These are phyloP conservation scores for Lacanobia oleracea DNA, from an alignment of 2,888 invertebrate genomes.

Conservation along the genomic window DNA sequence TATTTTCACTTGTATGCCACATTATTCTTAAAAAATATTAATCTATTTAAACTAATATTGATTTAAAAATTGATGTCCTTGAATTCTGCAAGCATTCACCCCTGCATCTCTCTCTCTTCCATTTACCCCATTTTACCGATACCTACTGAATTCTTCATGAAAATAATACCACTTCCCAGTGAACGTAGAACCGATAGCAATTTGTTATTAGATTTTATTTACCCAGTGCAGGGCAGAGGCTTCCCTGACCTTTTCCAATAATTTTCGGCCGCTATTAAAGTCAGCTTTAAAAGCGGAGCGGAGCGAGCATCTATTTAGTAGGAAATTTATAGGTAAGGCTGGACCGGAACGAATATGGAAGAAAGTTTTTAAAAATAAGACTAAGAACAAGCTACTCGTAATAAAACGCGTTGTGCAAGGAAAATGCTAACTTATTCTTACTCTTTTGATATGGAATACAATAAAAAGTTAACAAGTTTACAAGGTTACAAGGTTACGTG, in stretches of 20 bases:
- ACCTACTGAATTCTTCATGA: not conserved
- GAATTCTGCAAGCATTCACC: no score
- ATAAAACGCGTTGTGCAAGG: not conserved
- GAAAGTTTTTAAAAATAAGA: constrained; percentile 18
- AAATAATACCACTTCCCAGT: not conserved
- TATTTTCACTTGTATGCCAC: no score
- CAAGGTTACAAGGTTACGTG: no score
- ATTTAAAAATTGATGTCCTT: no score
- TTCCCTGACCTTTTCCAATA: constrained; percentile 33
- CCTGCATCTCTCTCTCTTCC: no score
- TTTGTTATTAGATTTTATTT: constrained; percentile 23
- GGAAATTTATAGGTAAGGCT: constrained; percentile 7
- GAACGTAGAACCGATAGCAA: not conserved
- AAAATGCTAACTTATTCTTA: not conserved
- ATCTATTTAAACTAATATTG: no score
- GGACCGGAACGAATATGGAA: not conserved
- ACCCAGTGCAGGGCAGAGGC: not conserved
- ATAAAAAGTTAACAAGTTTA: no score
- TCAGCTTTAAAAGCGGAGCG: constrained; percentile 22
- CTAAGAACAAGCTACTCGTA: not conserved
- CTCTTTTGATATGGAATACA: not conserved
- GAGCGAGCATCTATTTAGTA: constrained; percentile 17
- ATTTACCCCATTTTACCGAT: no score
- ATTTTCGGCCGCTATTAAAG: constrained; percentile 28
- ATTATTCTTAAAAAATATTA: no score